Conservation (phyloP, 1,140 invertebrate species). For the Brachionus manjavacas region DNA sequence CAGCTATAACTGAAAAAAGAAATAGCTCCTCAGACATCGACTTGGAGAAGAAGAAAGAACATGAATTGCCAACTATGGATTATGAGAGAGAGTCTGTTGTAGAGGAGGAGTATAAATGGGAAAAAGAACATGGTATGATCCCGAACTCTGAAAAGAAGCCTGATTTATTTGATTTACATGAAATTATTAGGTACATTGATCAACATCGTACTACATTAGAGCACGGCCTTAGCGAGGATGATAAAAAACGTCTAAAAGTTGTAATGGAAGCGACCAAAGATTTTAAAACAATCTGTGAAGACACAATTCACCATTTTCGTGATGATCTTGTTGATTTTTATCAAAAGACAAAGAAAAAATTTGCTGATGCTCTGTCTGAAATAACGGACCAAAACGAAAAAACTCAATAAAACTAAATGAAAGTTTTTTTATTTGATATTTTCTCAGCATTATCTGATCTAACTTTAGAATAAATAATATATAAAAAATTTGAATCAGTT, state of each 20-base stretch:
- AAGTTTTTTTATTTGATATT: no score
- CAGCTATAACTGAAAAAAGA: neutral
- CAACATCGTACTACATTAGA: neutral
- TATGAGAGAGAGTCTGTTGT: neutral
- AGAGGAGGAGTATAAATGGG: neutral
- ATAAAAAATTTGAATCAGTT: no score
- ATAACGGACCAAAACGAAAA: neutral
- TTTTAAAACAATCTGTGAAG: conserved; percentile 1
- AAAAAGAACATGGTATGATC: conserved; percentile 14
- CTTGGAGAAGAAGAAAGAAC: neutral
- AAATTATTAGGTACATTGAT: neutral
- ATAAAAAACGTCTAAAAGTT: neutral
- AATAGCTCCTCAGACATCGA: neutral
- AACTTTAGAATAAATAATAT: no score
- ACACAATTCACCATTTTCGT: neutral
- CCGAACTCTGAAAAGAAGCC: neutral
- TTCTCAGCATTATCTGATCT: no score
- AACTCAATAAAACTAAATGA: no score
- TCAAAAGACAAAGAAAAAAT: neutral
- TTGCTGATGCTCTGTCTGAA: neutral
- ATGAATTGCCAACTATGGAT: conserved; percentile 3
- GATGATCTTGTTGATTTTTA: neutral
- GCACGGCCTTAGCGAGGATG: neutral
- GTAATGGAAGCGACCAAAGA: neutral
- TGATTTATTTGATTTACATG: conserved; percentile 9